Conservation (phyloP, 1,140 invertebrate genomes). For the Triops cancriformis region DNA sequence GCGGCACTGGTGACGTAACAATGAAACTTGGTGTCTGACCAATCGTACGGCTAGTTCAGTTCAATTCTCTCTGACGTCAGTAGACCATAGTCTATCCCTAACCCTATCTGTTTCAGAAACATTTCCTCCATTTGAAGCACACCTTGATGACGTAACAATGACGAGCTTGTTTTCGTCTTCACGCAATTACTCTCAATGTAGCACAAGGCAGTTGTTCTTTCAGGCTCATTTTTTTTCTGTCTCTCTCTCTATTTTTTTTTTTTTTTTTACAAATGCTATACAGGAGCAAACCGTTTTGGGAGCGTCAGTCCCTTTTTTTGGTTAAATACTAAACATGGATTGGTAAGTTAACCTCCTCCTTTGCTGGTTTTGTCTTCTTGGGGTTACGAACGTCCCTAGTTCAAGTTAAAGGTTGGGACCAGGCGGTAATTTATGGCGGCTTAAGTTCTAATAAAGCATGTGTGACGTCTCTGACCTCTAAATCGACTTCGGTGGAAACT, state of each 20-base stretch:
- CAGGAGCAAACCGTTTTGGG: not conserved
- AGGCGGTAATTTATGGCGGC: not conserved
- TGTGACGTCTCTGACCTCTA: conserved; percentile 9
- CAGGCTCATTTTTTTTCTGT: too few species aligned
- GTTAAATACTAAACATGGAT: not conserved
- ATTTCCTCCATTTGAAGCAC: too few species aligned
- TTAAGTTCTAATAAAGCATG: not conserved
- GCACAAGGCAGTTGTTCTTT: too few species aligned
- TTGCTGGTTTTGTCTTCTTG: not conserved
- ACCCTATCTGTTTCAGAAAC: too few species aligned
- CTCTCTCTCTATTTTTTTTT: not conserved
- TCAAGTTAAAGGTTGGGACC: not conserved
- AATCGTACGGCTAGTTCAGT: too few species aligned
- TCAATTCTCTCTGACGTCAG: too few species aligned
- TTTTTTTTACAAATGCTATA: not conserved
- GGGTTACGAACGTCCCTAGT: not conserved
- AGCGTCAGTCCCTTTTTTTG: not conserved
- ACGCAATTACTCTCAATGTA: too few species aligned
- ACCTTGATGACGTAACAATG: too few species aligned
- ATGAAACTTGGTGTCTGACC: too few species aligned
- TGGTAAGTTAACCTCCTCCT: conserved; percentile 8
- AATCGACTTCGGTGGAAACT: not conserved
- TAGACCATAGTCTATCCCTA: too few species aligned
- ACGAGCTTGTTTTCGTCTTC: too few species aligned
- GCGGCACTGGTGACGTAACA: too few species aligned